phyloP scores from a whole-genome alignment of 2,113 vertebrate species.

The Canis aureus region DNA sequence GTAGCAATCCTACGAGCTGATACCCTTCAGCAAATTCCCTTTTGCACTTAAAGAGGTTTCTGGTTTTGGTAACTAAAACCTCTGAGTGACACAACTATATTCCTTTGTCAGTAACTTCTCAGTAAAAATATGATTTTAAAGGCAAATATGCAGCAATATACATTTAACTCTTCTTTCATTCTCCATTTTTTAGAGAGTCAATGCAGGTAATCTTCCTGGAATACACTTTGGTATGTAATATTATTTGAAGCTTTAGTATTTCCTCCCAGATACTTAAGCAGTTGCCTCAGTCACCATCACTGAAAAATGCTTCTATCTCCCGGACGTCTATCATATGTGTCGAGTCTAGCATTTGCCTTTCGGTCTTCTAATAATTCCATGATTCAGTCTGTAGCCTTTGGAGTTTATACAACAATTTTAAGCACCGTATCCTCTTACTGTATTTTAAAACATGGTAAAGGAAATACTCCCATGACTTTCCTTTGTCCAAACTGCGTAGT shows the following conservation, averaged over 20 bases:
- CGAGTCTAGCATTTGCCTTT: not conserved
- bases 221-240: not conserved
- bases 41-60: not conserved
- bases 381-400: not conserved
- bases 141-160: not conserved
- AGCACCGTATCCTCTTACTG: not conserved
- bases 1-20: not conserved
- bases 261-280: not conserved
- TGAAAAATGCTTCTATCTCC: not conserved
- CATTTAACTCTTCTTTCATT: not conserved
- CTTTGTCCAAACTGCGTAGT: not conserved
- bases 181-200: not conserved
- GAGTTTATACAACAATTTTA: not conserved
- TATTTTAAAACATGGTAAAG: not conserved
- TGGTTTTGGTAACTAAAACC: not conserved
- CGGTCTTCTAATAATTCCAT: not conserved
- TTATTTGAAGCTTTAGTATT: conserved; percentile 17
- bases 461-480: not conserved
- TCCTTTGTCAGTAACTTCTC: not conserved
- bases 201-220: not conserved
- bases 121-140: not conserved
- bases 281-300: not conserved
- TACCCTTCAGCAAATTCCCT: not conserved
- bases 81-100: not conserved
- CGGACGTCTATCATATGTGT: not conserved